Evolutionary conservation across 2,888 invertebrate genomes (phyloP), one percentile per base, ranked within the genome.

Genomic region (Polymixis lichenea): DNA sequence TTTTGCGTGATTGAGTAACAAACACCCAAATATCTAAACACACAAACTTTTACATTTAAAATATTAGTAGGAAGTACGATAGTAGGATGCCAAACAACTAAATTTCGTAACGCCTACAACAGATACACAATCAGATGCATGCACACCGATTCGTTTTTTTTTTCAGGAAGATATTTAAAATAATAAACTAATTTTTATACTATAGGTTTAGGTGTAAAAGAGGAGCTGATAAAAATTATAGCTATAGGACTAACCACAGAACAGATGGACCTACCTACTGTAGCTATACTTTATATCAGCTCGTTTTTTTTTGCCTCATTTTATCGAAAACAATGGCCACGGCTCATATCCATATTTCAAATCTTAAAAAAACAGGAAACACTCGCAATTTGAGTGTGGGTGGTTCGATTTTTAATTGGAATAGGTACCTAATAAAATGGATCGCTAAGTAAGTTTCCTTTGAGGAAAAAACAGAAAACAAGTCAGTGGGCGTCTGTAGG

Each of bases 291-390:
- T 53, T 17, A 32, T 53, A 77, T 61, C 25, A 53, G 53, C 11
- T 32, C 11, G 6, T 60, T 60, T 76, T 25, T n/a, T n/a, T 67
- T 76, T 80, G 46, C 68, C 55, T 32, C 46, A 51, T 46, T 66
- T 67, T 72, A 72, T 77, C 60, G 38, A 49, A 51, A 77, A 82
- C 68, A 77, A 68, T 67, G 49, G 72, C 32, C 17, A 46, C 58
- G 8, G 49, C 19, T 25, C 43, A 53, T 70, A 71, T 65, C 43
- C 51, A 65, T 66, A 62, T 62, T 64, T 28, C 25, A 73, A 82
- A 82, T 82, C 77, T 62, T 53, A n/a, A 62, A 73, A 82, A 62
- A 83, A 83, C 83, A 83, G 83, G 83, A 82, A 82, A 70, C 58
- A 25, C 58, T 70, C 58, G 25, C 67, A 70, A 61, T n/a, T 82